Percentiles rank a stretch among this genome's conserved stretches.
phyloP scores from a whole-genome alignment of 1,140 invertebrate genomes.

The Anastrepha ludens region DNA sequence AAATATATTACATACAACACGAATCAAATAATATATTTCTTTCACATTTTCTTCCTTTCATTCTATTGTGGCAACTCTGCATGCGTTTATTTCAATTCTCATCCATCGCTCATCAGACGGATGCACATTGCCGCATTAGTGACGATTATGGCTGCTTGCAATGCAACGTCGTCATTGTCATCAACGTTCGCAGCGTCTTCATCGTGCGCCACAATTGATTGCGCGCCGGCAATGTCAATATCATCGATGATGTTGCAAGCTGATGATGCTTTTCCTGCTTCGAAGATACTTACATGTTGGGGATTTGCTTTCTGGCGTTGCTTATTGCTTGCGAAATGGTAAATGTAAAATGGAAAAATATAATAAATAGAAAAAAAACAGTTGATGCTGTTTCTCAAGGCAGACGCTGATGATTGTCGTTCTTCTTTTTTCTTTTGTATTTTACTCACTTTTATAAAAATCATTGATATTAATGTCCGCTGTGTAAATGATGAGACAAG shows the following conservation, averaged over 20 bases:
- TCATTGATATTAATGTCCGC: constrained; percentile 37
- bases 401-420: background rate
- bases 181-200: constrained; percentile 24
- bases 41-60: background rate
- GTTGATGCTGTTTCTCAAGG: background rate
- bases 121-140: constrained; percentile 42
- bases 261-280: constrained; percentile 48
- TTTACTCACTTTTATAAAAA: background rate
- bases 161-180: constrained; percentile 6
- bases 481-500: constrained; percentile 40
- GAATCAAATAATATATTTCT: background rate
- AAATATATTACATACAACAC: too few species aligned
- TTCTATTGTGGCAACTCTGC: background rate
- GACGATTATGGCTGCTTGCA: constrained; percentile 26
- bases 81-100: background rate
- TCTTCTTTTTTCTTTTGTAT: background rate
- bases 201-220: constrained; percentile 29
- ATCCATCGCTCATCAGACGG: background rate
- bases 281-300: background rate
- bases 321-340: background rate
- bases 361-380: background rate
- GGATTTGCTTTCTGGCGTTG: too few species aligned
- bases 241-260: constrained; percentile 40
- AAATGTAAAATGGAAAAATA: background rate
- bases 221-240: constrained; percentile 47